Base-by-base conservation (phyloP, 2,888 invertebrate genomes). In the Endomychus coccineus region DNA sequence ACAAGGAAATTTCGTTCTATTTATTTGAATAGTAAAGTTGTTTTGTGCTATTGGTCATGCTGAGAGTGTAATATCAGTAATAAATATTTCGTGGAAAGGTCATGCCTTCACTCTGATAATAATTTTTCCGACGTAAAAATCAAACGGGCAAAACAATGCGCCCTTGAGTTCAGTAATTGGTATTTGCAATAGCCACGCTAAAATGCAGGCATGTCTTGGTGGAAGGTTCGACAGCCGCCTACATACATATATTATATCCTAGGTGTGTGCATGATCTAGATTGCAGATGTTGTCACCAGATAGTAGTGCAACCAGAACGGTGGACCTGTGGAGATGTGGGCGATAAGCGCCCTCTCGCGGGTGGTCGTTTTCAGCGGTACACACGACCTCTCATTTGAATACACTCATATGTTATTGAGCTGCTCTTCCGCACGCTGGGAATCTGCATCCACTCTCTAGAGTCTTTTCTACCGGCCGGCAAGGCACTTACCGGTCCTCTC, bases 201-300 rank as follows among this genome's bases (percentile, higher is more conserved):
- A n/a, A n/a, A n/a, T n/a, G n/a, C n/a, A n/a, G n/a, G n/a, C n/a
- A n/a, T n/a, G n/a, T n/a, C n/a, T n/a, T n/a, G n/a, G 9, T n/a
- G 13, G 7, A 12, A 11, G 6, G 28, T 16, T 22, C 36, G 27
- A 14, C 31, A 30, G 31, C 36, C 36, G 25, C 30, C 36, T 19
- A 25, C 7, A 31, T 19, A 13, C 34, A 16, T 39, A 34, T 34
- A 39, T 39, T 39, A 39, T 34, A 39, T 25, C 34, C 34, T 39
- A 39, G 61, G 62, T 59, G 62, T 62, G 58, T 55, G 58, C 61
- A 61, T 62, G 64, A 65, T 65, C 63, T 63, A 64, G 64, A 64
- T 63, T 59, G 61, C 50, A 62, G 66, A 66, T 66, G 56, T 66
- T 65, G 66, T 66, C 66, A 64, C 66, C 66, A 66, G 66, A 66